Evolutionary conservation across 1,140 invertebrate genomes (phyloP), one percentile per base, ranked within the genome.

Genomic region (Bactericera cockerelli): DNA sequence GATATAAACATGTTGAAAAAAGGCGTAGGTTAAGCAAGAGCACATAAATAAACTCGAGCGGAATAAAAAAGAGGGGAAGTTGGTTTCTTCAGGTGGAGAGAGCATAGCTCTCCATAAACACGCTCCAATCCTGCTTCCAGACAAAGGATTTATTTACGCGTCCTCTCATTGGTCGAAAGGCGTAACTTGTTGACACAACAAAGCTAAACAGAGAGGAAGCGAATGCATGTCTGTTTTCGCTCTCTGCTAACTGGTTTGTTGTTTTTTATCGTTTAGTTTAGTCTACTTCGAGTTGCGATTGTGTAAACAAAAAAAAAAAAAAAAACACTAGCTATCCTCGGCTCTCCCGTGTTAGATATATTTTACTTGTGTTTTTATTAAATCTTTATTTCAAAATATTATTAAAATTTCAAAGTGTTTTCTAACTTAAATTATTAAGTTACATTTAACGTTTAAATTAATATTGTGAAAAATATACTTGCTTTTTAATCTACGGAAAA

Each of bases 261-360:
- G 28, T 31, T 31, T 31, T 31, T 31, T 31, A 31, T 6, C 28
- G 13, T 31, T 31, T n/a, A 36, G 33, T 36, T 36, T 36, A 49
- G 42, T 49, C 42, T 49, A 49, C 42, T 19, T 49, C 19, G 4
- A 22, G 42, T 6, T 4, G n/a, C 22, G 42, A 22, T 49, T n/a
- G 42, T 49, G 42, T 49, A 49, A 49, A 49, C 42, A 49, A 49
- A 49, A 10, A 49, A 49, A 49, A 49, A 36, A 11, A 36, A n/a
- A n/a, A n/a, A n/a, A n/a, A n/a, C n/a, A n/a, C n/a, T n/a, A n/a
- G n/a, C n/a, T n/a, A n/a, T n/a, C n/a, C n/a, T n/a, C n/a, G n/a
- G n/a, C n/a, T n/a, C n/a, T n/a, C n/a, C n/a, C n/a, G n/a, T n/a
- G n/a, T n/a, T n/a, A n/a, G n/a, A n/a, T n/a, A 31, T 31, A 31